Evolutionary conservation across 2,888 invertebrate genomes (phyloP), one percentile per base, ranked within the genome.

Genomic region (Rugalucina vietnamica): DNA sequence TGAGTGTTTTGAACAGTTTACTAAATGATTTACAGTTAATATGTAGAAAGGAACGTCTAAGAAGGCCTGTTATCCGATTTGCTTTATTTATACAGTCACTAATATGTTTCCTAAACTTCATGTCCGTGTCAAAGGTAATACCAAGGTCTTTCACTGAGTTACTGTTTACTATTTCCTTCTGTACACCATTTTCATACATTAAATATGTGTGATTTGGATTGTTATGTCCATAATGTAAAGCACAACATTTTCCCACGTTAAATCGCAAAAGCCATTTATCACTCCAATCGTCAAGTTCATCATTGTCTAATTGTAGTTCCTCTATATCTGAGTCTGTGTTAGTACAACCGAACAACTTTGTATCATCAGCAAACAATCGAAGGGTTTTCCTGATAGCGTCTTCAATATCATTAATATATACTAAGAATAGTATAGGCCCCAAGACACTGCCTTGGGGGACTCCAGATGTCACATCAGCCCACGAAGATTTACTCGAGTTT

Each of bases 371-470:
- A 27, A 85, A 85, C 1, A 85, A 24, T 32, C 72, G 37, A 21
- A 70, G 29, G 4, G 39, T 60, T 24, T 69, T 54, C 34, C 34
- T 8, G 18, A 77, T 54, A 8, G 10, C n/a, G 8, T 85, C 79
- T 60, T 39, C 70, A 29, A 82, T 24, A 36, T 82, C 82, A 54
- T 86, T 82, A 3, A 86, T 76, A 69, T 76, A 84, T 1, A 81
- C 49, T 5, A 81, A 24, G 54, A 79, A 85, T 12, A 81, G 18
- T 24, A 43, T 49, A 0, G 78, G 83, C 27, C 82, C 82, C 37
- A 86, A 32, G 24, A 84, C 82, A 27, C 77, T 81, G 1, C 86
- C 86, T 39, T 86, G 86, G 1, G 84, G 84, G 2, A 86, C 79
- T 27, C 86, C 86, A 43, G 77, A 79, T 36, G 69, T 78, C 0